A percentile compares a stretch with the other conserved stretches of the same genome.
These are phyloP conservation scores for Gymnarchus niloticus DNA, from an alignment of 2,113 vertebrate species.

Conservation along the genomic window DNA sequence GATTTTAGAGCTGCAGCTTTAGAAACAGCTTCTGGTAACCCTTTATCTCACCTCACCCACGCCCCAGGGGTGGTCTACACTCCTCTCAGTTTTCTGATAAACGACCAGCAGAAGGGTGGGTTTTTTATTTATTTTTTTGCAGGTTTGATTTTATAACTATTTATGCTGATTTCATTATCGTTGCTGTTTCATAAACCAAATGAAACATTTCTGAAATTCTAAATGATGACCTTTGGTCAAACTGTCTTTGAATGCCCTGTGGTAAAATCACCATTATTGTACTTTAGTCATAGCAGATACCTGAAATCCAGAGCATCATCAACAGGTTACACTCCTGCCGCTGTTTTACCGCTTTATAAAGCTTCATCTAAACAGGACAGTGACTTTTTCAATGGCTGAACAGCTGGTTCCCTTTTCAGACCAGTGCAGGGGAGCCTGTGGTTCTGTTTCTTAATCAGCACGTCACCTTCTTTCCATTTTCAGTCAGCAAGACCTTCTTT, in stretches of 20 bases:
- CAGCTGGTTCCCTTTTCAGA: neutral
- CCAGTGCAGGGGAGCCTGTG: neutral
- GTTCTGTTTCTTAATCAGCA: neutral
- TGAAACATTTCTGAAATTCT: neutral
- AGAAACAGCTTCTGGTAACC: neutral
- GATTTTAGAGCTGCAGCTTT: neutral
- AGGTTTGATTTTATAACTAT: neutral
- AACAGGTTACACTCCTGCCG: neutral
- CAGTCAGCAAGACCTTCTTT: neutral
- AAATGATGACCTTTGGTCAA: neutral
- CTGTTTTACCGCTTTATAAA: neutral
- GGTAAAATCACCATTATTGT: neutral
- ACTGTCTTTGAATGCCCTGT: neutral
- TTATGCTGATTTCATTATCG: neutral
- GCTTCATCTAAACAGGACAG: too few relatives aligned
- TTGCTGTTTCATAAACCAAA: neutral
- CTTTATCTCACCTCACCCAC: neutral
- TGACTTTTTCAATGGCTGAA: neutral
- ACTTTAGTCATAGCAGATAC: neutral
- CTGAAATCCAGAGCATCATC: neutral
- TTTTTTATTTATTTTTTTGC: neutral
- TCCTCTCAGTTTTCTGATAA: neutral
- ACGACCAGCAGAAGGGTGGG: too few relatives aligned
- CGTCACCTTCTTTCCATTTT: neutral
- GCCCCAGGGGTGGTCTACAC: neutral